Evolutionary conservation across 2,113 vertebrate genomes (phyloP), one percentile per base, ranked within the genome.

Genomic region (Oreochromis spilurus): DNA sequence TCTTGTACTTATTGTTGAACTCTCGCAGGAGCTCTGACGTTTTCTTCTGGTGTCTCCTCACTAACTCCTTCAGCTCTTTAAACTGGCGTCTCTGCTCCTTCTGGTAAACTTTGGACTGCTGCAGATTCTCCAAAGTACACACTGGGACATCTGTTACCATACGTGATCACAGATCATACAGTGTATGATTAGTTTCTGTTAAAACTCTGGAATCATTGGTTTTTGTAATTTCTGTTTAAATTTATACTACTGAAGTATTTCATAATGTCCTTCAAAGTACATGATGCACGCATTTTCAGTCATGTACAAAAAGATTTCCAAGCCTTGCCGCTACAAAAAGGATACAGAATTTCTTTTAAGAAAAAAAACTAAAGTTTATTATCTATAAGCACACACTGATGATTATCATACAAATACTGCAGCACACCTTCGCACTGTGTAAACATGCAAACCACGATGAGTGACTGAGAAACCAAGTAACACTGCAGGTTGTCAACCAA

Each of bases 21-120:
- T 95, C 95, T 72, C 92, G 75, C 53, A 95, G 91, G 2, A 95
- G 94, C 72, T 95, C 94, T 0, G 97, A 97, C n/a, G 98, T 99
- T 94, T 99, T 99, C 96, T 99, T 99, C 95, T 99, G 98, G 86
- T 99, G 99, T 67, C 96, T 97, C 94, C 98, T 98, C 13, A 98
- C 97, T 81, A 99, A 93, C 88, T 99, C 99, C 94, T 99, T 99
- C 97, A 99, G 98, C 95, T 99, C 99, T 88, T 99, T 99, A 92
- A 99, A 99, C 91, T 99, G 99, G 24, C 98, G 98, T 85, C 97
- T 97, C 83, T 99, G 99, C 82, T 99, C 98, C 79, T 98, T 98
- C 83, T 98, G 97, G 92, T 98, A 99, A 2, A 97, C 88, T 58
- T 99, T 99, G 84, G 98, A 97, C 88, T 99, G 98, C 92, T 98